A percentile compares a stretch with the other conserved stretches of the same genome.
Evolutionary conservation across 2,797 vertebrate genomes (phyloP).

Genomic region (Chelonia mydas): DNA sequence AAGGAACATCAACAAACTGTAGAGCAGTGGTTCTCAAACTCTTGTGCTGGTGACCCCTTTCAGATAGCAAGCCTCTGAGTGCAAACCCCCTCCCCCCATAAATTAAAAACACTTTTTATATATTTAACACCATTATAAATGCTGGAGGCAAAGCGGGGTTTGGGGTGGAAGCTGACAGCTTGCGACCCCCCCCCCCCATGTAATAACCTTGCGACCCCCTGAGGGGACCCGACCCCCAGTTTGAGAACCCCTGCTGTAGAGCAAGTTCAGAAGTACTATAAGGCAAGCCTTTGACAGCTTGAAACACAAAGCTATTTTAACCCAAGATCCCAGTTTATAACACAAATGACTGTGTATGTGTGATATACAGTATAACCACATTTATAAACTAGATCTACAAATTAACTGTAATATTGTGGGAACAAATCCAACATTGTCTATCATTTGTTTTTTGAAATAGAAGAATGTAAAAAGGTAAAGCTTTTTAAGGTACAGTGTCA

Average conservation of each 20-base stretch:
- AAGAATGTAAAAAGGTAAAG: background rate
- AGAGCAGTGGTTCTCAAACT: background rate
- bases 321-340: background rate
- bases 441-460: background rate
- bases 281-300: background rate
- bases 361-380: slow-evolving; percentile 62
- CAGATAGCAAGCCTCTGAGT: too few relatives aligned
- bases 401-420: background rate
- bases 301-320: background rate
- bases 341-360: background rate
- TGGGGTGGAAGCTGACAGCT: too few relatives aligned
- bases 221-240: too few relatives aligned
- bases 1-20: slow-evolving; percentile 40
- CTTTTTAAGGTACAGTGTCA: background rate
- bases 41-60: too few relatives aligned
- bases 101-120: too few relatives aligned
- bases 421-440: slow-evolving; percentile 12
- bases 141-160: too few relatives aligned
- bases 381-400: slow-evolving; percentile 2
- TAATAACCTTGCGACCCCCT: too few relatives aligned
- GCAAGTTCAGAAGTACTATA: background rate
- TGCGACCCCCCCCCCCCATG: too few relatives aligned
- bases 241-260: background rate
- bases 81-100: too few relatives aligned
- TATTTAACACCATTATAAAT: too few relatives aligned